These are phyloP conservation scores for Laupala kohalensis DNA, from an alignment of 1,140 invertebrate genomes.

Conservation along the genomic window DNA sequence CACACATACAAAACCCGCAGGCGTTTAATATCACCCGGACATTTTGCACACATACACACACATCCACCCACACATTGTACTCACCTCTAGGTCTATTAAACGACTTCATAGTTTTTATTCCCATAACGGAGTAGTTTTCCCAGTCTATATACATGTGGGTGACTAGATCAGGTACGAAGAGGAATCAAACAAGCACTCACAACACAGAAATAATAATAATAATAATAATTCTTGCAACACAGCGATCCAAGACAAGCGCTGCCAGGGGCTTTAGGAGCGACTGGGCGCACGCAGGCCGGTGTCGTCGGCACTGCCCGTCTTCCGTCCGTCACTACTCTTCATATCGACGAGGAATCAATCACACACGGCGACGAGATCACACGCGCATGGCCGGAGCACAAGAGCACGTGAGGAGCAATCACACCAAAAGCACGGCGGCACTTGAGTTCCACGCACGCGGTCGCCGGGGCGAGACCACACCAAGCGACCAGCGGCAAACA, in stretches of 20 bases:
- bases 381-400: no score
- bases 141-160: conserved; percentile 14
- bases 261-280: neutral
- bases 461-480: no score
- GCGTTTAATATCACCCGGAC: no score
- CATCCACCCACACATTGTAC: neutral
- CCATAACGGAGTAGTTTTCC: conserved; percentile 31
- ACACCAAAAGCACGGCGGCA: no score
- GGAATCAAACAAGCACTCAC: neutral
- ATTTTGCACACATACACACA: neutral
- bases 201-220: no score
- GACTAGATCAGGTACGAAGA: conserved; percentile 1
- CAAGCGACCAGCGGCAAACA: no score
- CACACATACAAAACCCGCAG: no score
- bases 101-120: conserved; percentile 40
- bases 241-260: no score
- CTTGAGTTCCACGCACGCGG: no score
- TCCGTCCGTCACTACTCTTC: neutral
- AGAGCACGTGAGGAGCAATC: no score
- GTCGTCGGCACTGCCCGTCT: neutral
- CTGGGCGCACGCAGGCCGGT: no score
- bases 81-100: conserved; percentile 37
- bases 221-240: no score
- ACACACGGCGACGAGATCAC: neutral
- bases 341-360: neutral